Evolutionary conservation across 1,140 invertebrate species (phyloP), one percentile per base, ranked within the genome.

Genomic region (Drosophila ficusphila): DNA sequence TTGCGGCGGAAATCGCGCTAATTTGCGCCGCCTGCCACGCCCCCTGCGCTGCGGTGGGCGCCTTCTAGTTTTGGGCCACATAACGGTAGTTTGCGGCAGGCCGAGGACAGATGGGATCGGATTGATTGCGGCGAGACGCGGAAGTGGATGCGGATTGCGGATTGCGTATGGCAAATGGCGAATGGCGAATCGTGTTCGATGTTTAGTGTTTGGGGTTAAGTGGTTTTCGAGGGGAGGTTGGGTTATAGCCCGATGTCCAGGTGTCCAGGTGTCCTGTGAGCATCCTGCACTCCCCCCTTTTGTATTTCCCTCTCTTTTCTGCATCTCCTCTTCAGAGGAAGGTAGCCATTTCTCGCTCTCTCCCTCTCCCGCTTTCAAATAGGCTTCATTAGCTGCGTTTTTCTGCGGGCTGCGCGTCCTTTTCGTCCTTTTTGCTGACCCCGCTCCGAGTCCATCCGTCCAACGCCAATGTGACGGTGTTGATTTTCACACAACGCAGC

Each of bases 401-500:
- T 86, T 86, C 82, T 88, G 82, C 81, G 76, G 82, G 81, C 81
- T 46, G 44, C 75, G 27, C 27, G 27, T 25, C 60, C 78, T 21
- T 19, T 42, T 33, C 21, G 21, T 18, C 16, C 27, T 36, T 8
- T 11, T 25, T 2, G n/a, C 16, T 23, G 57, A n/a, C n/a, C n/a
- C n/a, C n/a, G n/a, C n/a, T n/a, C n/a, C n/a, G n/a, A n/a, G n/a
- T n/a, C n/a, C n/a, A n/a, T n/a, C n/a, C n/a, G n/a, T n/a, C 7
- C 18, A 42, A 23, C n/a, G n/a, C 27, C 67, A 75, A 75, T 74
- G 68, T 68, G 46, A 75, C 69, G 74, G 82, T 88, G 82, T 86
- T 82, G 83, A 86, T 82, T 88, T 88, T 88, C 82, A 82, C 82
- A 88, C 82, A 77, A 72, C 83, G 75, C 74, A 82, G 83, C 82